A percentile compares a stretch with the other conserved stretches of the same genome.
phyloP scores from a whole-genome alignment of 2,113 vertebrate species.

The Meles meles region DNA sequence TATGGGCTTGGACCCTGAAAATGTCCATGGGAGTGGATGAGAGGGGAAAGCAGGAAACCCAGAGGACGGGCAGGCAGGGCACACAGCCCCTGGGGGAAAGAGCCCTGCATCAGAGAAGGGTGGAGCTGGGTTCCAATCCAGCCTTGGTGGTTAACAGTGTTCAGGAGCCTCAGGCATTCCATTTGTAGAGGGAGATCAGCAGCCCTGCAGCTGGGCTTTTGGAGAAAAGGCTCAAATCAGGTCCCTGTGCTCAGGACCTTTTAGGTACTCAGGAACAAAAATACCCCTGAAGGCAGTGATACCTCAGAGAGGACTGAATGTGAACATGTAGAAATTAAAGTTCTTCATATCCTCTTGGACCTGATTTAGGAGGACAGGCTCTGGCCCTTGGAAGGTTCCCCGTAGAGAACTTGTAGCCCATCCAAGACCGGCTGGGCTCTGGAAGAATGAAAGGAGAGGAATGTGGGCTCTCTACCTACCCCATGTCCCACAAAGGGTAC shows the following conservation, averaged over 20 bases:
- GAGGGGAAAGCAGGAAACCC: background rate
- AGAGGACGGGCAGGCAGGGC: background rate
- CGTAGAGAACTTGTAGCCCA: background rate
- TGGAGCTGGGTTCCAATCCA: background rate
- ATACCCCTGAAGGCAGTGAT: background rate
- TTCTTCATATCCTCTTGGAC: background rate
- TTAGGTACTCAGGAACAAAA: background rate
- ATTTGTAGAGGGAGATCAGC: background rate
- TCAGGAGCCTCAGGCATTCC: background rate
- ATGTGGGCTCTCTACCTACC: background rate
- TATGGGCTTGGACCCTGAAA: background rate
- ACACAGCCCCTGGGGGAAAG: no score
- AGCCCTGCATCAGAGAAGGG: background rate
- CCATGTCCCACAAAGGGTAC: background rate
- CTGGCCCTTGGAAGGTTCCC: background rate
- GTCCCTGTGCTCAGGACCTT: background rate
- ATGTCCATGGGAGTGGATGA: background rate
- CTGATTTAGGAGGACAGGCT: background rate
- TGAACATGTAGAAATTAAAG: background rate
- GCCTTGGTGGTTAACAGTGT: rapidly evolving
- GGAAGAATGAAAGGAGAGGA: background rate
- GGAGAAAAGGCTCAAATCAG: background rate
- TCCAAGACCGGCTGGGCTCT: background rate
- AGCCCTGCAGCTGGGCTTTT: no score
- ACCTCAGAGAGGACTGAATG: background rate